Base-by-base conservation (phyloP, 2,888 invertebrate species). In the Eulithis prunata region DNA sequence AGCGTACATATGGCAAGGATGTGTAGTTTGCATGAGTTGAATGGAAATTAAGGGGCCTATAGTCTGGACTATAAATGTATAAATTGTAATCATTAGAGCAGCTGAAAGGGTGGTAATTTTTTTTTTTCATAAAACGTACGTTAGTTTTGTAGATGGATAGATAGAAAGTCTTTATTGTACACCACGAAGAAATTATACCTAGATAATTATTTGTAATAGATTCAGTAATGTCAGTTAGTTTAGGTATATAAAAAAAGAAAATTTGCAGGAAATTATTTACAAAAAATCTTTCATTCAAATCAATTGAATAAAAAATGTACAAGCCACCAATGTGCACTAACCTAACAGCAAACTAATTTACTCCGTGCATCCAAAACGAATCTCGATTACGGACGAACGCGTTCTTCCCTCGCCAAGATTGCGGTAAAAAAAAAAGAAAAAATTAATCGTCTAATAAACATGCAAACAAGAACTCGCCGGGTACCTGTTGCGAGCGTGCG, bases 401-500 rank as follows among this genome's bases (percentile, higher is more conserved):
- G 82, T 81, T 84, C 83, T 81, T 82, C 82, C 83, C 79, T 73
- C 75, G 72, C 82, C 83, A 79, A 87, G 88, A 86, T 86, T 85
- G 88, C 83, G 86, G 87, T 79, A 86, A 81, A 86, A 91, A 91
- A 86, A 90, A 90, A 91, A 88, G 83, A 87, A 89, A 58, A 53
- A 90, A 88, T 89, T 89, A 90, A 92, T 92, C 91, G 86, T 78
- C 91, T 93, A 91, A 92, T 92, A 92, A 91, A 91, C 90, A 92
- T 89, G 91, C 91, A 91, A 90, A 91, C 90, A 92, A 87, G 88
- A 88, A 87, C 87, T 83, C 85, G 82, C 77, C 80, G 83, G 85
- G 86, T 88, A 93, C 93, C 95, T 95, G 87, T 95, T 95, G 83
- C 94, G 89, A 64, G 90, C 91, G 84, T 85, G 79, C 85, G 89